Percentiles rank a stretch among this genome's conserved stretches.
phyloP scores from a whole-genome alignment of 2,888 invertebrate species.

The Plebejus argus region DNA sequence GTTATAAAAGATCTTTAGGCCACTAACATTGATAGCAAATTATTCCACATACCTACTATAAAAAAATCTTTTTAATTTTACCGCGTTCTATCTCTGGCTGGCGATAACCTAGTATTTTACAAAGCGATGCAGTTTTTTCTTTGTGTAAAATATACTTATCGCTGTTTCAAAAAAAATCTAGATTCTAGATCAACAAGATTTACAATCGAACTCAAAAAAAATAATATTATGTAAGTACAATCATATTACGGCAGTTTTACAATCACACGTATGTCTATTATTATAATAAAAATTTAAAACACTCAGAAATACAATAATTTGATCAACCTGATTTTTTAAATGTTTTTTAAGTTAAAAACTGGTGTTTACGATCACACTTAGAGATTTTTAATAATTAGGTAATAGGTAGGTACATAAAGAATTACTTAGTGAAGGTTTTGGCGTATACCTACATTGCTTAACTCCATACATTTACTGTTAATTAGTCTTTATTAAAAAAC shows the following conservation, averaged over 20 bases:
- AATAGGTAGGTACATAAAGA: not conserved
- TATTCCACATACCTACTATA: not conserved
- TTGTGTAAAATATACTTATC: not conserved
- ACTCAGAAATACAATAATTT: not conserved
- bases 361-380: not conserved
- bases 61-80: not conserved
- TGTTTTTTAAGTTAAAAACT: too few relatives aligned
- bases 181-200: too few relatives aligned
- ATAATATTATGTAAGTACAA: not conserved
- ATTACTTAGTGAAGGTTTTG: not conserved
- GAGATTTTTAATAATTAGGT: not conserved
- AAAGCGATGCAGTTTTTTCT: not conserved
- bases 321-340: not conserved
- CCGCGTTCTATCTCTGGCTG: not conserved
- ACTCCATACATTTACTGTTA: too few relatives aligned
- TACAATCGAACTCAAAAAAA: too few relatives aligned
- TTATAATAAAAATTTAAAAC: not conserved
- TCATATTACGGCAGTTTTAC: not conserved
- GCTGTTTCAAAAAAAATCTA: too few relatives aligned
- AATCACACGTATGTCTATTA: not conserved
- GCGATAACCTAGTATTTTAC: not conserved
- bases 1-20: slow-evolving; percentile 21
- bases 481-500: too few relatives aligned
- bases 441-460: too few relatives aligned
- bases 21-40: slow-evolving; percentile 9